These are phyloP conservation scores for Cerastis leucographa DNA, from an alignment of 2,888 invertebrate genomes.

Conservation along the genomic window DNA sequence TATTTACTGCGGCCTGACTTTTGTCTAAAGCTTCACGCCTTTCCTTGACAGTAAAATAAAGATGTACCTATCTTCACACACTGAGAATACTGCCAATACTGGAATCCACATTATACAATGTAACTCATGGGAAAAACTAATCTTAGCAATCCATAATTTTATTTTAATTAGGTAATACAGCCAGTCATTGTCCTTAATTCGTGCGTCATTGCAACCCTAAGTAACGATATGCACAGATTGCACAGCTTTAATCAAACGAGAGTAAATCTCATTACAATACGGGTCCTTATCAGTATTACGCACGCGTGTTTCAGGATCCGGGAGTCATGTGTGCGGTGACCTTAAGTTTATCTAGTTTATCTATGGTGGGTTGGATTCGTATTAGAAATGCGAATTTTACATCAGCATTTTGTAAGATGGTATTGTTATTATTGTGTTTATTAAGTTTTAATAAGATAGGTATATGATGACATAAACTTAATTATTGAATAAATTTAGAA, in stretches of 20 bases:
- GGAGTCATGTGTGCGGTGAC: constrained; percentile 61
- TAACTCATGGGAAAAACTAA: constrained; percentile 23
- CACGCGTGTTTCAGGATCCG: constrained; percentile 60
- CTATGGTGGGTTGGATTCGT: constrained; percentile 46
- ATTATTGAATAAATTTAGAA: not conserved
- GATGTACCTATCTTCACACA: not conserved
- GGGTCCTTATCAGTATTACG: constrained; percentile 55
- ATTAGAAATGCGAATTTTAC: constrained; percentile 14
- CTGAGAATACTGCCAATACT: no score
- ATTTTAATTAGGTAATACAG: constrained; percentile 38
- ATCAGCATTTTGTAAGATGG: not conserved
- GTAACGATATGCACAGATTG: constrained; percentile 27
- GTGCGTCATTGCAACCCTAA: constrained; percentile 45
- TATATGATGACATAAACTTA: not conserved
- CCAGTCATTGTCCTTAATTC: constrained; percentile 41
- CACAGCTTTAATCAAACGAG: constrained; percentile 33
- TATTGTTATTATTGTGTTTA: not conserved
- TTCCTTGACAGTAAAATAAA: constrained; percentile 3
- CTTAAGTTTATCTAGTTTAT: constrained; percentile 41
- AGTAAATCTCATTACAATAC: constrained; percentile 34
- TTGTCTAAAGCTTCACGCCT: constrained; percentile 6
- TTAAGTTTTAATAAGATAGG: not conserved
- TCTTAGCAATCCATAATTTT: constrained; percentile 17
- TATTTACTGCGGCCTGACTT: constrained; percentile 12
- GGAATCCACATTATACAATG: not conserved